Evolutionary conservation across 2,888 invertebrate genomes (phyloP).

Genomic region (Andrena minutula): DNA sequence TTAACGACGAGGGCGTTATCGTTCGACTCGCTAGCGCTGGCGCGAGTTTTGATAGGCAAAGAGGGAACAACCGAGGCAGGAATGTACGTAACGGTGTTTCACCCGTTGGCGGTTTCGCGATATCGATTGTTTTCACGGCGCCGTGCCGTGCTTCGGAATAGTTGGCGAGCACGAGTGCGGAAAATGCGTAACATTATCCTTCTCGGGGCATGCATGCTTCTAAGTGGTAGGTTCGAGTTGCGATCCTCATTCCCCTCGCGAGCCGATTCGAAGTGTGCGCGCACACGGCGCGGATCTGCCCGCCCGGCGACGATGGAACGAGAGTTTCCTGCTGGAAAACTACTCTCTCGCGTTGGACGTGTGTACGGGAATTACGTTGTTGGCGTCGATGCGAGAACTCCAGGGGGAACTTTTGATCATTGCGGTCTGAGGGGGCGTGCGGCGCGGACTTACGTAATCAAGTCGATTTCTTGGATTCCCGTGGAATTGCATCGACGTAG

Average conservation of each 20-base stretch:
- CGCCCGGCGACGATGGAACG: not conserved
- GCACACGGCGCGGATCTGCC: not conserved
- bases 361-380: constrained; percentile 1
- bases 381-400: not conserved
- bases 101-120: constrained; percentile 57
- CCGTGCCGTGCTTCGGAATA: constrained; percentile 52
- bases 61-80: constrained; percentile 1
- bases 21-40: constrained; percentile 21
- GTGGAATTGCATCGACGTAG: not conserved
- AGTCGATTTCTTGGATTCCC: constrained; percentile 4
- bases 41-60: constrained; percentile 37
- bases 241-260: constrained; percentile 30
- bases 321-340: constrained; percentile 23
- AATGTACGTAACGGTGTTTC: constrained; percentile 43
- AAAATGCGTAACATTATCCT: constrained; percentile 69
- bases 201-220: constrained; percentile 44
- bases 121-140: constrained; percentile 62
- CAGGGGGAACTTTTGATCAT: not conserved
- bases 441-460: not conserved
- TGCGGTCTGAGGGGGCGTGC: no score
- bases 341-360: not conserved
- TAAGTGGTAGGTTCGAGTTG: constrained; percentile 58
- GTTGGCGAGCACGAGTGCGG: constrained; percentile 61
- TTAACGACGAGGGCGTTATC: constrained; percentile 57
- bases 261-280: constrained; percentile 20